phyloP scores from a whole-genome alignment of 2,888 invertebrate species.

The Macropis europaea region DNA sequence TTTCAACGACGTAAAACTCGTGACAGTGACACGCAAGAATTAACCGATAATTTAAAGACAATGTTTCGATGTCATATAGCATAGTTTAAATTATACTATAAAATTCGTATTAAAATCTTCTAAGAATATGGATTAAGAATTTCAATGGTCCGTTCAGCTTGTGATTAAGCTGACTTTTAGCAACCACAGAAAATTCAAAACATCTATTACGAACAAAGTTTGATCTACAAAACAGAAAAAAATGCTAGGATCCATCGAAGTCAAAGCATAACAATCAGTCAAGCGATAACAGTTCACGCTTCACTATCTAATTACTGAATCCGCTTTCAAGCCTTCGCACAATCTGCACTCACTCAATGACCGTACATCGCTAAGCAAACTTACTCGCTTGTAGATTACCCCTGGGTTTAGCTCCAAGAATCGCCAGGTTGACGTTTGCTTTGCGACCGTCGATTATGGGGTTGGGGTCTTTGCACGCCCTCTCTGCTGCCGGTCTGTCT shows the following conservation, averaged over 20 bases:
- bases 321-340: background rate
- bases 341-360: constrained; percentile 17
- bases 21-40: constrained; percentile 51
- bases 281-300: constrained; percentile 3
- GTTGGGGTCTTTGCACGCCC: constrained; percentile 98
- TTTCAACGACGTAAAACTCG: constrained; percentile 62
- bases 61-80: background rate
- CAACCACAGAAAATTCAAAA: no score
- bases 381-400: constrained; percentile 91
- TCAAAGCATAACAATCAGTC: constrained; percentile 3
- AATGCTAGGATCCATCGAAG: background rate
- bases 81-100: no score
- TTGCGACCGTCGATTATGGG: constrained; percentile 99
- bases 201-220: no score
- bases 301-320: constrained; percentile 6
- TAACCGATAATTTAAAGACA: background rate
- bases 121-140: no score
- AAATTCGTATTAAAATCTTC: no score
- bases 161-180: no score
- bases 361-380: constrained; percentile 65
- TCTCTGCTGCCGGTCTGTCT: constrained; percentile 94
- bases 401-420: constrained; percentile 97
- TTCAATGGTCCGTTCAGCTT: no score
- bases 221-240: no score
- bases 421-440: constrained; percentile 98